Base-by-base conservation (phyloP, 2,888 invertebrate genomes). In the Cephus sareptanus region DNA sequence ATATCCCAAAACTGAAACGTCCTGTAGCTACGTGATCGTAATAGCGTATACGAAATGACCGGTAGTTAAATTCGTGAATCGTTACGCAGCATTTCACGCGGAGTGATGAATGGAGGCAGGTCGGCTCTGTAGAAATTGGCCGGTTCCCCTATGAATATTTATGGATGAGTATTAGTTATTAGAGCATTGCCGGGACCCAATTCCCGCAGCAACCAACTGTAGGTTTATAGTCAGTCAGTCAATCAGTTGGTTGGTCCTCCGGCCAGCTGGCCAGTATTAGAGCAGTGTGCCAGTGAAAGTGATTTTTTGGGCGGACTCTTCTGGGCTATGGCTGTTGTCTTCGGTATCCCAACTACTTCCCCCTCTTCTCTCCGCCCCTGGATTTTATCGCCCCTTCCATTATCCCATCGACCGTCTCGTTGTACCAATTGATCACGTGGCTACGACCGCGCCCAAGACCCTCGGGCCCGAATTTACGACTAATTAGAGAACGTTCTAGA, bases 1-100 rank as follows among this genome's bases (percentile, higher is more conserved):
- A 15, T 9, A 56, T 56, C 23, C 9, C 15, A 40, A 15, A 40
- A 40, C 40, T 40, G 40, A 40, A 40, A 40, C 40, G 40, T 40
- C 40, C 40, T 40, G 40, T 40, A 40, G 40, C 40, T 15, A 4
- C 15, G 40, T 4, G 40, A 15, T 40, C 40, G 40, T 15, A 40
- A 40, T 15, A 15, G 4, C 40, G 15, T 15, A 15, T 40, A 40
- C 15, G 40, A 40, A 70, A 12, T 70, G 70, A 70, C 70, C 70
- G 70, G 70, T 70, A 70, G 70, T 70, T 70, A 70, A 70, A 70
- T 70, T 70, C 70, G 70, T 70, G 34, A n/a, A 34, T 74, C 74
- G 74, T 74, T 74, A 35, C 74, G 33, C 74, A n/a, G 74, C 74
- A 34, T n/a, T 34, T 74, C 35, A 74, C 35, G 74, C 34, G 74